Percentiles rank a stretch among this genome's conserved stretches.
Evolutionary conservation across 2,113 vertebrate species (phyloP).

Genomic region (Manacus vitellinus): DNA sequence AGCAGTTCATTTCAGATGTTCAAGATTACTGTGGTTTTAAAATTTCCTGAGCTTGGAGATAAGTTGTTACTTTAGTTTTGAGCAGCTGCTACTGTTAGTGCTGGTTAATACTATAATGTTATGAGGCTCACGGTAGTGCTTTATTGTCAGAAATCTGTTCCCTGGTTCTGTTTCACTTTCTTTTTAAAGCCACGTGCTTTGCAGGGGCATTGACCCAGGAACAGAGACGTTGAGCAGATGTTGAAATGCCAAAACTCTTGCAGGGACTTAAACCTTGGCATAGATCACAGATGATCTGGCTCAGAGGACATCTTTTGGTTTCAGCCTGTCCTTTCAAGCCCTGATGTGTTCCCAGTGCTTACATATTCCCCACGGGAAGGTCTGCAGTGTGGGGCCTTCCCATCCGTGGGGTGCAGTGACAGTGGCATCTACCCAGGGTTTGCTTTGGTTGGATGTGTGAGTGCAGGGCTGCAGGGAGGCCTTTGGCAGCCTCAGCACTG

Average conservation of each 20-base stretch:
- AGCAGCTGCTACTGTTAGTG: background rate
- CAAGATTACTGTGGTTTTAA: background rate
- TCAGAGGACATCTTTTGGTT: background rate
- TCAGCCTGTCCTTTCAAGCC: background rate
- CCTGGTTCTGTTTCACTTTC: background rate
- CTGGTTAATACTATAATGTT: background rate
- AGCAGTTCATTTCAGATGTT: rapidly evolving
- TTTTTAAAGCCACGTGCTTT: background rate
- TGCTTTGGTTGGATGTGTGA: background rate
- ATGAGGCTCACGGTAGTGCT: background rate
- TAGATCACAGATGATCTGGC: background rate
- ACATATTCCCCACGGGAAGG: background rate
- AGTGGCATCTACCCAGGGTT: no score
- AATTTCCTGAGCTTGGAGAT: background rate
- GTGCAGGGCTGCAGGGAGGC: background rate
- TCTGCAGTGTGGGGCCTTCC: background rate
- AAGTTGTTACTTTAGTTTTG: background rate
- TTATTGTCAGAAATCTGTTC: background rate
- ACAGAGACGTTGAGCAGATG: background rate
- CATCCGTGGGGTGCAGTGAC: background rate
- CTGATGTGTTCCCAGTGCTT: background rate
- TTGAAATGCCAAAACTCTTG: background rate
- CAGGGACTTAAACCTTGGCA: background rate
- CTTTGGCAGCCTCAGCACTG: background rate
- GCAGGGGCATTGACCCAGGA: background rate